Evolutionary conservation across 1,140 invertebrate genomes (phyloP), one percentile per base, ranked within the genome.

Genomic region (Neuroterus valhalla): DNA sequence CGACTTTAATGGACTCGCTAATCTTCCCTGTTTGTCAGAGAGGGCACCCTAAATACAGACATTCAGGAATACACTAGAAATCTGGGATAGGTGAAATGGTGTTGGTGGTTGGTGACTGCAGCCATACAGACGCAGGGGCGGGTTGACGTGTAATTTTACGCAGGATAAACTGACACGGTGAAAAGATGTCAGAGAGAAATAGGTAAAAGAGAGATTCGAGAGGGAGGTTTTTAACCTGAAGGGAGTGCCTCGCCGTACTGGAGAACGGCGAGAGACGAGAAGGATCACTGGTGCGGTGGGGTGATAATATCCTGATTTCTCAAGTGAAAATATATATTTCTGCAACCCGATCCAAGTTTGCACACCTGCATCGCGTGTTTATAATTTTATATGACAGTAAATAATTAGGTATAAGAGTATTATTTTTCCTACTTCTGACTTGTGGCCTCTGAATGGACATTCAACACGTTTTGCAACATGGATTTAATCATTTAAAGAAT

Each of bases 1-100:
- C 89, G 89, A 90, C 89, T 90, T 90, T 90, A 90, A 90, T 90
- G 89, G 89, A 90, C 89, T 90, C 86, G 87, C 85, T 90, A 90
- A 90, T 90, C 88, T 89, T 89, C 82, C 78, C 86, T 85, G 88
- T 89, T 89, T 89, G 88, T 74, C 84, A 84, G 82, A 84, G 85
- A 86, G 86, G 84, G 81, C 80, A 85, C 83, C 81, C 45, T 31
- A 72, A 75, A 81, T 79, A 82, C 75, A 77, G 79, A 75, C 78
- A 74, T 73, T 76, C 67, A 55, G 73, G 73, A 66, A 66, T 78
- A 75, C 74, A 68, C 77, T 71, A 68, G 68, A 76, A 78, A 78
- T 78, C 68, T 67, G 48, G 70, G 75, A 81, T 75, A 81, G 62
- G 79, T 26, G 52, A 38, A 38, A 38, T 38, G 31, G 31, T 38